Conservation (phyloP, 1,140 invertebrate genomes). For the Calliphora vicina region DNA sequence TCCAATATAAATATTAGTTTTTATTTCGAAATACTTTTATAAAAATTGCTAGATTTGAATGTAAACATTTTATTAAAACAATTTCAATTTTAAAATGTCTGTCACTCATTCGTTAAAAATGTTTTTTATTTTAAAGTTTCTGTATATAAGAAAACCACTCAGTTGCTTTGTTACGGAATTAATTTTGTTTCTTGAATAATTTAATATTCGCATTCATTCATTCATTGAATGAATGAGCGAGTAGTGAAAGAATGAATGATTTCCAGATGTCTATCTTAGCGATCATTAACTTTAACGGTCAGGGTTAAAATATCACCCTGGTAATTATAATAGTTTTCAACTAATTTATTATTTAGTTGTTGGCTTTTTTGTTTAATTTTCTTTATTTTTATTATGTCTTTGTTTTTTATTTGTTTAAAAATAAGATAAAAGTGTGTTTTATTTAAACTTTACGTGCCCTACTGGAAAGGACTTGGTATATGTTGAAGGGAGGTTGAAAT, state of each 20-base stretch:
- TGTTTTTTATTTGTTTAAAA: not conserved
- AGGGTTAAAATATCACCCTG: not conserved
- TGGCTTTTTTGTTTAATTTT: not conserved
- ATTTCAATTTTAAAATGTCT: not conserved
- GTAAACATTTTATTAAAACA: no score
- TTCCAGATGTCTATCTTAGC: not conserved
- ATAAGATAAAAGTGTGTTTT: not conserved
- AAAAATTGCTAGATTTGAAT: not conserved
- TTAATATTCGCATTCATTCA: no score
- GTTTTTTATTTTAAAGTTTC: not conserved
- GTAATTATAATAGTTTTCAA: not conserved
- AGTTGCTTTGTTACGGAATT: not conserved
- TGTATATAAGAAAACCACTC: not conserved
- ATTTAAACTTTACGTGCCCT: not conserved
- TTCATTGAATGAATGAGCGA: not conserved
- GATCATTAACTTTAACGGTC: constrained; percentile 12
- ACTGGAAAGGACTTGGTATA: not conserved
- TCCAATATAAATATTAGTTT: not conserved
- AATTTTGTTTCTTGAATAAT: not conserved
- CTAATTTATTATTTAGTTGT: not conserved
- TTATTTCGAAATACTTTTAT: not conserved
- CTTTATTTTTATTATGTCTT: not conserved
- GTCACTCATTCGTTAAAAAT: not conserved
- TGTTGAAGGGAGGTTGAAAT: not conserved
- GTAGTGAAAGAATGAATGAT: not conserved